A percentile compares a stretch with the other conserved stretches of the same genome.
phyloP scores from a whole-genome alignment of 2,113 vertebrate genomes.

The Nycticryphes semicollaris region DNA sequence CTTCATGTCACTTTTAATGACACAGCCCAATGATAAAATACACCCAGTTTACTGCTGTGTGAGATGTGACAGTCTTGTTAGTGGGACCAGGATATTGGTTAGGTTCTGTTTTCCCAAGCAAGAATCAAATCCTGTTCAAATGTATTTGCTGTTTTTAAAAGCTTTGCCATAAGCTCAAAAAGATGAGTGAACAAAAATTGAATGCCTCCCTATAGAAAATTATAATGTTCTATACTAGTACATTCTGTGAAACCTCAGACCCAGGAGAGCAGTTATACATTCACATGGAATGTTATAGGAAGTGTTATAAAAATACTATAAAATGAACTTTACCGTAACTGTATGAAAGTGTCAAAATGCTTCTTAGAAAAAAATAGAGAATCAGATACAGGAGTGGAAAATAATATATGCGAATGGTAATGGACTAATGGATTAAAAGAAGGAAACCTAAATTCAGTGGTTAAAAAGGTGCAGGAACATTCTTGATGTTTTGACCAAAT shows the following conservation, averaged over 20 bases:
- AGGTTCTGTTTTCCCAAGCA: not conserved
- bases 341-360: not conserved
- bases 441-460: not conserved
- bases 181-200: not conserved
- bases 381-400: not conserved
- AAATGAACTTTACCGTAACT: not conserved
- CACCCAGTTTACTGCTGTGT: not conserved
- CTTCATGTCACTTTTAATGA: not conserved
- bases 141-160: not conserved
- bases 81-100: not conserved
- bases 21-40: not conserved
- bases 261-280: not conserved
- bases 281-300: not conserved
- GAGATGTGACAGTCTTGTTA: not conserved
- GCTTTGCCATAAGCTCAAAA: not conserved
- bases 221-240: not conserved
- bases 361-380: not conserved
- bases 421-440: not conserved
- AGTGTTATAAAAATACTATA: not conserved
- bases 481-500: not conserved
- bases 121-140: not conserved
- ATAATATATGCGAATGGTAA: not conserved
- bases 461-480: not conserved
- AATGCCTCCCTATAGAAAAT: not conserved
- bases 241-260: not conserved